Evolutionary conservation across 2,888 invertebrate species (phyloP), one percentile per base, ranked within the genome.

Genomic region (Agrochola lota): DNA sequence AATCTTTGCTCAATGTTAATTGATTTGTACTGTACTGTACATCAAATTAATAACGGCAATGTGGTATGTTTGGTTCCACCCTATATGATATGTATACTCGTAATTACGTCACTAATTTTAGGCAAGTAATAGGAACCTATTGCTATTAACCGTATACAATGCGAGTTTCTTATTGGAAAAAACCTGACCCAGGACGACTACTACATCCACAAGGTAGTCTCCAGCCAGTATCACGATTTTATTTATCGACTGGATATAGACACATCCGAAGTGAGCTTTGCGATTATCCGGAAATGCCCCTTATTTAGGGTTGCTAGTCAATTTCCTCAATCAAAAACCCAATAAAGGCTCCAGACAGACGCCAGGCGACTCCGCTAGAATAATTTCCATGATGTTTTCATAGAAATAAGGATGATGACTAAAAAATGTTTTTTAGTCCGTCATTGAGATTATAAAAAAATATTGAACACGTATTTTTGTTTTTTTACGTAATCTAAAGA

Each of bases 301-400:
- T 63, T 49, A 82, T 57, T 60, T 40, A 62, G 30, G 77, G 46
- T 55, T 11, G n/a, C 40, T 46, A 46, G 62, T 67, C 67, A 81
- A 82, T 68, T 62, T 76, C 67, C 62, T 62, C 60, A 74, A 82
- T 68, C 67, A 67, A 75, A 17, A 63, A 55, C n/a, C 12, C n/a
- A 55, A 81, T 81, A 23, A 43, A 43, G 11, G 43, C 43, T 43
- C 43, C 11, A 11, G 43, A 40, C 43, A 43, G 43, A 9, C 43
- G 12, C 9, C 11, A 43, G 2, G 12, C 43, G 43, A 43, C 9
- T 43, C 43, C 43, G 43, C 11, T 2, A 1, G 43, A 43, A 43
- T 12, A 43, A 43, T 43, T 43, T 3, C 43, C 43, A 43, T 43
- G 43, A 43, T 11, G 11, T 11, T 43, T 43, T 11, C 11, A 43